phyloP scores from a whole-genome alignment of 1,140 invertebrate genomes.

The Spodoptera frugiperda region DNA sequence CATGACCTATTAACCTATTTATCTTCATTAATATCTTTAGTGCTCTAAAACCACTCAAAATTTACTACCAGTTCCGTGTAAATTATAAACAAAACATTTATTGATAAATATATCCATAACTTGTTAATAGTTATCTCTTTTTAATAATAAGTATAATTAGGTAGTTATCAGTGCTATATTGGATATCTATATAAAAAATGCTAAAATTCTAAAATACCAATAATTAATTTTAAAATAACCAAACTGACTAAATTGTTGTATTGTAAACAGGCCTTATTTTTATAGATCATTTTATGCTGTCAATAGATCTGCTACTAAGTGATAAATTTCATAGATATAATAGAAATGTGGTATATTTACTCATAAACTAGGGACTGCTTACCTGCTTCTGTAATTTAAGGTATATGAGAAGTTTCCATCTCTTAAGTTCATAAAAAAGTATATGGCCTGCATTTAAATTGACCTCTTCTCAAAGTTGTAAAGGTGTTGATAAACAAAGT shows the following conservation, averaged over 20 bases:
- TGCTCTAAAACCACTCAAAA: neutral
- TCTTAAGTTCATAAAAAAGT: too few relatives aligned
- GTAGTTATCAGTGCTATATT: neutral
- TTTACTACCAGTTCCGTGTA: neutral
- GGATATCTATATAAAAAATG: neutral
- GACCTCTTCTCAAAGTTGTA: neutral
- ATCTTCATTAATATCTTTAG: slow-evolving; percentile 36
- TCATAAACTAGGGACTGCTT: neutral
- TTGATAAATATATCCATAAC: neutral
- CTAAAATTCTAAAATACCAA: neutral
- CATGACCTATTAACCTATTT: slow-evolving; percentile 76
- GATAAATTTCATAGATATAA: too few relatives aligned
- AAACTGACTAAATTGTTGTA: too few relatives aligned
- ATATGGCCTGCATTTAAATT: neutral
- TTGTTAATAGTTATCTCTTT: neutral
- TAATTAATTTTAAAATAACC: too few relatives aligned
- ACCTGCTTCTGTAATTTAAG: neutral
- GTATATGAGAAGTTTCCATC: neutral
- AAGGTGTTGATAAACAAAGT: too few relatives aligned
- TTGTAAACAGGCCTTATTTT: too few relatives aligned
- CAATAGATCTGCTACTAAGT: too few relatives aligned
- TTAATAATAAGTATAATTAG: neutral
- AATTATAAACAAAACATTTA: slow-evolving; percentile 2
- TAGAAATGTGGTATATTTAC: too few relatives aligned
- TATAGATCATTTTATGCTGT: too few relatives aligned